Base-by-base conservation (phyloP, 2,797 vertebrate species). In the Chromobotia macracanthus region DNA sequence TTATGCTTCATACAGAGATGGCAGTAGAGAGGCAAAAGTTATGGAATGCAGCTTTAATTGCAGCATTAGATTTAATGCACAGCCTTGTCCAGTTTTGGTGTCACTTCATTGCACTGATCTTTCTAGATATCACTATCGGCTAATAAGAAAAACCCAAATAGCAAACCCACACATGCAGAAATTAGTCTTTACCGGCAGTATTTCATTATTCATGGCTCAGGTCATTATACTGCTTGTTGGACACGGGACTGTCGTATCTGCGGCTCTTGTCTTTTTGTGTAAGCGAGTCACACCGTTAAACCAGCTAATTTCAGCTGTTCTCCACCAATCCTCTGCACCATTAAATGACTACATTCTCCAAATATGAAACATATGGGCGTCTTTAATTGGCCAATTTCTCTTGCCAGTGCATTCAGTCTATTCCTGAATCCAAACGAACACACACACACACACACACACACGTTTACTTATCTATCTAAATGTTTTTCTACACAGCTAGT, bases 331-430 rank as follows among this genome's bases (percentile, higher is more conserved):
- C 89, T 86, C 90, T 86, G 90, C 89, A 90, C 89, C 90, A 93
- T 93, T 91, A 91, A 90, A 93, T 90, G 79, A 88, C 87, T 88
- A 87, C 91, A 90, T 91, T 91, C 91, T 87, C 84, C 90, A 91
- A 93, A 92, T 89, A 87, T 89, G 89, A 93, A 93, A 90, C 92
- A 94, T 93, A 94, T 92, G 92, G 93, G 84, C 84, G 83, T 83
- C 85, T 93, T 91, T 93, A 94, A 94, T 93, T 93, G 91, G 86
- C 89, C 90, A 92, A 93, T 94, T 93, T 90, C 88, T 94, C 92
- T 92, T 93, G 87, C 87, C 89, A 90, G 88, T 68, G 73, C 88
- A 84, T 90, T 89, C 83, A 86, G 80, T 78, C 86, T 89, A 88
- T 85, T 82, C 75, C 75, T 83, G 80, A 86, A 92, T 91, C 85